Base-by-base conservation (phyloP, 2,888 invertebrate genomes). In the Unio pictorum region DNA sequence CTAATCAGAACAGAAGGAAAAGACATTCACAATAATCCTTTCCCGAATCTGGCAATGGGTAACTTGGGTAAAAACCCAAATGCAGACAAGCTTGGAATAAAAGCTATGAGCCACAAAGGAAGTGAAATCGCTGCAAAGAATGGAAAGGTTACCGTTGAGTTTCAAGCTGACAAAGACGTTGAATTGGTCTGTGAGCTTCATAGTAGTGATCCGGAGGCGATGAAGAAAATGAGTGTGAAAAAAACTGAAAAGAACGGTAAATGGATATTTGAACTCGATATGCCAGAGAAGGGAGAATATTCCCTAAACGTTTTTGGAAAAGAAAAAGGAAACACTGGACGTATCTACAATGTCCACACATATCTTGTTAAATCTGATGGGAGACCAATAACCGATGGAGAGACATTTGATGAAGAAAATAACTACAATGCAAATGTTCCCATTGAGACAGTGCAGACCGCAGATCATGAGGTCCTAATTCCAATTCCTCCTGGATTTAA, bases 101-200 rank as follows among this genome's bases (percentile, higher is more conserved):
- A 82, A 34, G 78, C 87, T 3, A n/a, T 84, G 11, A 80, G 78
- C 55, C 83, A 86, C 57, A 80, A 80, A 17, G 75, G 78, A 4
- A 84, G 83, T 8, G 69, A 76, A 34, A 73, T 87, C 7, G 73
- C 76, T 3, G 74, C 86, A 0, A 80, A 82, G 30, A 82, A 83
- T 67, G 86, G 85, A 5, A 77, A 78, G 60, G 64, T 79, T 18
- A 69, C 73, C 15, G 71, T 87, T 1, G 78, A 79, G 45, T 88
- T 88, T 73, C 78, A 80, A 28, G 82, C 84, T 8, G 71, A 76
- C 23, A 74, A 79, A n/a, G 80, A 84, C 56, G 78, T 85, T 4
- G 86, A 87, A 66, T 69, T 88, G n/a, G 74, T 86, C 55, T 83
- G 82, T 63, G 87, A 88, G 69, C 69, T 88, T 18, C 85, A 86